Base-by-base conservation (phyloP, 2,797 vertebrate genomes). In the Silurus aristotelis region DNA sequence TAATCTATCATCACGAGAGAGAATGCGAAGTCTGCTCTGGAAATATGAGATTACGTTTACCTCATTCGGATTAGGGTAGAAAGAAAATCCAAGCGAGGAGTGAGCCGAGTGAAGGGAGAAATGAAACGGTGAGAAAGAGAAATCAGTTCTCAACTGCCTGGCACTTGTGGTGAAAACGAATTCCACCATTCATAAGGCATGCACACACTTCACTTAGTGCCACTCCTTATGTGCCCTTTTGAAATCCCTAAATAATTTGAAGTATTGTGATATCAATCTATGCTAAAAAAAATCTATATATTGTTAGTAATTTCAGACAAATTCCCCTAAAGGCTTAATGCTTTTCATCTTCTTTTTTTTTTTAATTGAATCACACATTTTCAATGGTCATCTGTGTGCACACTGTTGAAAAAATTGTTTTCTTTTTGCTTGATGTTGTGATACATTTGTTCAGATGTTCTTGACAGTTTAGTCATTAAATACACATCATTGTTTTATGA, bases 31-130 rank as follows among this genome's bases (percentile, higher is more conserved):
- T 71, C 87, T 80, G 87, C 89, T 64, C 15, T 67, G 38, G 2
- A 86, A 86, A 66, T 86, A 86, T 88, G 84, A 82, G 22, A 66
- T 77, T 81, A 46, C 90, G 90, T 92, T 92, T 91, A 92, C 89
- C 87, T 89, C 88, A 88, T 88, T 86, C 77, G 43, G 88, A 89
- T 17, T 87, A 83, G 82, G 56, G 83, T 68, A 10, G 58, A 64
- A 86, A 79, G 56, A 4, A 27, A 79, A 71, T 70, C 22, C 52
- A 72, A 63, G 31, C 2, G 61, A 83, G 25, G 25, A 64, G 77
- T 76, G 71, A 64, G 66, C 22, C 0, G 14, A 55, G 48, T n/a
- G 27, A 3, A 10, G 22, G 9, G 19, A 25, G 17, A 3, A 13
- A 72, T 12, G 10, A 14, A 12, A 72, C 20, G 17, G 17, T 38